These are phyloP conservation scores for Loxodonta africana DNA, from an alignment of 2,113 vertebrate species.

Conservation along the genomic window DNA sequence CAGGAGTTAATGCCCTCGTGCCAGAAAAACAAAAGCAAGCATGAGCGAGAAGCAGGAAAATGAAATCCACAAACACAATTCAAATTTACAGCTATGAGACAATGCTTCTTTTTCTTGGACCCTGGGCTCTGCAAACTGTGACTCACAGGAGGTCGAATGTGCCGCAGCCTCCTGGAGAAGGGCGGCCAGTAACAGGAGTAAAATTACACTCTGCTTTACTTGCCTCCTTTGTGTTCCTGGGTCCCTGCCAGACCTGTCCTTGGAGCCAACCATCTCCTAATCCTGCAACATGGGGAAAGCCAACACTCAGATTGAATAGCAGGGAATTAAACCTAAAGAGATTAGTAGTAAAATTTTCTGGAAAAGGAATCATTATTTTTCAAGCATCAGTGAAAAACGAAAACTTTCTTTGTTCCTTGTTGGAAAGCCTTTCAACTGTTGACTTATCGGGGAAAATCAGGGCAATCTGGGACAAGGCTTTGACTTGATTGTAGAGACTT, in stretches of 20 bases:
- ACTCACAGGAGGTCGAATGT: neutral
- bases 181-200: neutral
- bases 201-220: neutral
- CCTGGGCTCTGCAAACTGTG: neutral
- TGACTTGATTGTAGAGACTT: neutral
- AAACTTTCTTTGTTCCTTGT: neutral
- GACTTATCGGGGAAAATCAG: neutral
- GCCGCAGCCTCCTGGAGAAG: neutral
- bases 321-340: neutral
- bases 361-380: neutral
- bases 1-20: neutral
- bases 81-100: slow-evolving; percentile 35
- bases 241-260: neutral
- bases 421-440: neutral
- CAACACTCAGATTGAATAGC: rapidly evolving
- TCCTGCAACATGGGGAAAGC: neutral
- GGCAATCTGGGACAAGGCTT: neutral
- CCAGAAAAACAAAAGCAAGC: slow-evolving; percentile 61
- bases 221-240: neutral
- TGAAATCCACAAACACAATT: neutral
- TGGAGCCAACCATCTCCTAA: neutral
- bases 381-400: neutral
- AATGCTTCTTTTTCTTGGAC: slow-evolving; percentile 41
- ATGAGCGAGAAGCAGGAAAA: slow-evolving; percentile 42
- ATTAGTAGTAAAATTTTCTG: neutral